Base-by-base conservation (phyloP, 2,113 vertebrate species). In the Otolemur garnettii region DNA sequence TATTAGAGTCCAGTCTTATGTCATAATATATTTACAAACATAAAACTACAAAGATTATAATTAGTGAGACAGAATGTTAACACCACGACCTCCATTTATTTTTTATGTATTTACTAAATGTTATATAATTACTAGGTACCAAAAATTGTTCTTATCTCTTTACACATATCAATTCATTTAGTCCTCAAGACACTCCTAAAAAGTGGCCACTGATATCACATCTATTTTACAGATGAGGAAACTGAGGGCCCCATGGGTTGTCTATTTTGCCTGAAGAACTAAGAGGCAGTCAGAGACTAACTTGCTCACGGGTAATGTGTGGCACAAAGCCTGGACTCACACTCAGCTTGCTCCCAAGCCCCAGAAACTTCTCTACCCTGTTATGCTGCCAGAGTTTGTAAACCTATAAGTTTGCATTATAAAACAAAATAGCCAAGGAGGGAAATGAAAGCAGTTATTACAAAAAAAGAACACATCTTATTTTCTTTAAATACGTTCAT, bases 31-130 rank as follows among this genome's bases (percentile, higher is more conserved):
- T 14, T 94, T 5, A 17, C 2, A 95, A 74, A 83, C 19, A 85
- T 50, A 45, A 77, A n/a, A 69, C 12, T 30, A 28, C 4, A 81
- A 28, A 26, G 7, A 1, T 59, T 11, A 57, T 55, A 68, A n/a
- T 57, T 72, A 45, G 19, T 55, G 89, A 82, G 33, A 62, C 9
- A 71, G 18, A 86, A 74, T 64, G 24, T 26, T 68, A 64, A 45
- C 12, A 50, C 62, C 9, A 90, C 60, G 72, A 77, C 3, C 7
- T 6, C 60, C 17, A 22, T 38, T 74, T 35, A 60, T 75, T 60
- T 92, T 87, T 77, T 79, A 55, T 84, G 87, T n/a, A 84, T 38
- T 66, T 85, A 68, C n/a, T n/a, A 68, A 68, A 35, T 18, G 38
- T 66, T 14, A 24, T 15, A 45, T 28, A 21, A 87, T 64, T n/a